Base-by-base conservation (phyloP, 2,113 vertebrate species). In the Odobenus rosmarus region DNA sequence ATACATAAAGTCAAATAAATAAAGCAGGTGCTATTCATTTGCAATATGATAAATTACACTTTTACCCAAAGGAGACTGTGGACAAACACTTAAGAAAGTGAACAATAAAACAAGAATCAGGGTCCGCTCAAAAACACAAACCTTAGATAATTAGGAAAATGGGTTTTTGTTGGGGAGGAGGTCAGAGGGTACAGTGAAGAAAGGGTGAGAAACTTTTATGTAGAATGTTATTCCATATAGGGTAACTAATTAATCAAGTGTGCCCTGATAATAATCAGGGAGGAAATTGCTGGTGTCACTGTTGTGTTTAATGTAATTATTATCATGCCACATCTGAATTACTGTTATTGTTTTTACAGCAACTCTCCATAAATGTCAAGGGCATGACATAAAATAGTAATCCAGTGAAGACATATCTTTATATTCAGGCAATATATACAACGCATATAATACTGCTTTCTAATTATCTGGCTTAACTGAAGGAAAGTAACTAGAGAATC, bases 241-340 rank as follows among this genome's bases (percentile, higher is more conserved):
- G 39, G 26, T 46, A 92, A 88, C n/a, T 88, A 74, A 76, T 91
- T 81, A 88, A 62, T 9, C 57, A 81, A 93, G 39, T 93, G 49
- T 76, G 82, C 59, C 51, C 82, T 81, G 90, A 95, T 46, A 74
- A 74, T 31, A 14, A 88, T 77, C 86, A 93, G 49, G 93, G 72
- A 90, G 82, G 62, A 93, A 90, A 91, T 1, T 55, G 24, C 13
- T 85, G 24, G 55, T 69, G 62, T 91, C 23, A 67, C 2, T 77
- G 51, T 79, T 93, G 19, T 18, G 61, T 83, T 90, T 80, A 69
- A 19, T 83, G 23, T 33, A 86, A 51, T 62, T 76, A 74, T 28
- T 71, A 36, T 55, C 39, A 85, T 14, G 26, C 33, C 36, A 67
- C 83, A 1, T 81, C 19, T 76, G 28, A 24, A 71, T 89, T 89